Evolutionary conservation across 2,888 invertebrate species (phyloP).

Genomic region (Azorinus chamasolen): DNA sequence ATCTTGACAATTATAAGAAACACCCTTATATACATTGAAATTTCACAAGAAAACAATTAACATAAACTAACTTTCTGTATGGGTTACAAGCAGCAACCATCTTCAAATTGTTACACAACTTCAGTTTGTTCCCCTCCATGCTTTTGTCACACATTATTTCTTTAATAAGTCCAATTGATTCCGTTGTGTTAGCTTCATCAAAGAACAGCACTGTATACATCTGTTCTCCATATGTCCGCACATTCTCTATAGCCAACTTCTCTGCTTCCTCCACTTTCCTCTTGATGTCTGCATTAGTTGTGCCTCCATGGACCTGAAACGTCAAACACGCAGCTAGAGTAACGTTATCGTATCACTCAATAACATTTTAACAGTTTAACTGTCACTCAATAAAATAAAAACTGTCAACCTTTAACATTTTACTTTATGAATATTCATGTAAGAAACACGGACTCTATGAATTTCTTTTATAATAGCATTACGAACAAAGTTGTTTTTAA

Average conservation of each 20-base stretch:
- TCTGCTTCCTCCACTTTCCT: slow-evolving; percentile 78
- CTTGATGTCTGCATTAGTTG: slow-evolving; percentile 78
- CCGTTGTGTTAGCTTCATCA: slow-evolving; percentile 85
- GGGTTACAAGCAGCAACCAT: slow-evolving; percentile 85
- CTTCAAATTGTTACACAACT: slow-evolving; percentile 71
- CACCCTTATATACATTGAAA: too few species aligned
- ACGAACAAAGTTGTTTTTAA: too few species aligned
- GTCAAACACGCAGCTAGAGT: too few species aligned
- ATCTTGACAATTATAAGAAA: too few species aligned
- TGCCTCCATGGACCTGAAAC: slow-evolving; percentile 83
- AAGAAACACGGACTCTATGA: too few species aligned
- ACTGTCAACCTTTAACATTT: too few species aligned
- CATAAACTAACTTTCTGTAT: slow-evolving; percentile 81
- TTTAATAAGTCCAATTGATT: slow-evolving; percentile 83
- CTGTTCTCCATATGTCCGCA: slow-evolving; percentile 50
- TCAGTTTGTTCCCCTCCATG: slow-evolving; percentile 75
- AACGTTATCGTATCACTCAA: too few species aligned
- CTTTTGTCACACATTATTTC: slow-evolving; percentile 84
- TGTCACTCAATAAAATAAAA: too few species aligned
- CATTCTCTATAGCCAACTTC: slow-evolving; percentile 73
- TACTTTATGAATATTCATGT: too few species aligned
- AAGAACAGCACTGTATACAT: slow-evolving; percentile 83
- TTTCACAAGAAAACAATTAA: too few species aligned
- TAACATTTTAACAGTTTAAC: too few species aligned
- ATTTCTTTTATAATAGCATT: too few species aligned